Percentiles rank a stretch among this genome's conserved stretches.
Conservation (phyloP, 2,888 invertebrate genomes). For the Fabriciana adippe region DNA sequence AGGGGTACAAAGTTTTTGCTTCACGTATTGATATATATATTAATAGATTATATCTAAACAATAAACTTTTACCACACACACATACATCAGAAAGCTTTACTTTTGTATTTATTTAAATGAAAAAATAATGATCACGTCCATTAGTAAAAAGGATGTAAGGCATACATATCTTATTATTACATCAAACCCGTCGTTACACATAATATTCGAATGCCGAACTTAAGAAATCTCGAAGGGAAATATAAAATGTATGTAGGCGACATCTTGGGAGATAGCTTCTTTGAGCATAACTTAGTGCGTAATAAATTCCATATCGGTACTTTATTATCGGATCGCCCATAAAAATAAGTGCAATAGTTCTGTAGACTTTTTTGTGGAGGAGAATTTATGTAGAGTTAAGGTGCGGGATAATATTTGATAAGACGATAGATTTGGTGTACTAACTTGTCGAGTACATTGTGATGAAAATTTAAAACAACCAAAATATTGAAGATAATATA, state of each 20-base stretch:
- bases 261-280: constrained; percentile 40
- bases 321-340: constrained; percentile 38
- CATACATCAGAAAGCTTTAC: neutral
- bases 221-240: constrained; percentile 33
- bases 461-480: no score
- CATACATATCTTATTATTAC: constrained; percentile 10
- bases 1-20: no score
- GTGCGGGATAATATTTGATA: constrained; percentile 10
- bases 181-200: constrained; percentile 14
- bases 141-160: neutral
- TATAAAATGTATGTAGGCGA: constrained; percentile 39
- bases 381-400: constrained; percentile 29
- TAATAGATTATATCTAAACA: no score
- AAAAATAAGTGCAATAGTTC: constrained; percentile 29
- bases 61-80: no score
- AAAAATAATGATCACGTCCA: neutral
- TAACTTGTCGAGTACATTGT: no score
- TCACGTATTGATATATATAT: no score
- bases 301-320: constrained; percentile 44
- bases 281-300: constrained; percentile 38
- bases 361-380: constrained; percentile 22
- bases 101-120: neutral
- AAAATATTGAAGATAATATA: no score
- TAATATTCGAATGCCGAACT: constrained; percentile 33
- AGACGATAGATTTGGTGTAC: neutral